Evolutionary conservation across 2,888 invertebrate genomes (phyloP).

Genomic region (Campoplex capitator): DNA sequence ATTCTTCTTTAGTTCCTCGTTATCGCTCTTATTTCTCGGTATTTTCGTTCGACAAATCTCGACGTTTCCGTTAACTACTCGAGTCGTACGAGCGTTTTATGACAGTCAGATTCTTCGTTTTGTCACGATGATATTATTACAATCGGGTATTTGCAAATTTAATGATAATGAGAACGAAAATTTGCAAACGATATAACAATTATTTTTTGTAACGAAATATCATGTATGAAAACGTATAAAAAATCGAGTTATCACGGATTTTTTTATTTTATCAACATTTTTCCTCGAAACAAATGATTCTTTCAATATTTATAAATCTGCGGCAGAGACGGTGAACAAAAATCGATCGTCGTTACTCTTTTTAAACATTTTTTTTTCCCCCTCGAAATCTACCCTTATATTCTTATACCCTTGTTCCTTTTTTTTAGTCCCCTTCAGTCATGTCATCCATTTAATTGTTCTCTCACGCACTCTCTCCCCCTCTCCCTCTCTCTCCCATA

Average conservation of each 20-base stretch:
- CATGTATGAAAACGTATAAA: constrained; percentile 30
- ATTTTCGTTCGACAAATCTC: background rate
- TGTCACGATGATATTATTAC: constrained; percentile 13
- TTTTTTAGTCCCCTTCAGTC: constrained; percentile 61
- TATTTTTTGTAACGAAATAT: constrained; percentile 7
- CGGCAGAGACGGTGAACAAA: constrained; percentile 6
- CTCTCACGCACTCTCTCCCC: background rate
- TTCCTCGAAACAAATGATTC: background rate
- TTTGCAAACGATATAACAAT: background rate
- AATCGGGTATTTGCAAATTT: constrained; percentile 27
- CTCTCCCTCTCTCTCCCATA: background rate
- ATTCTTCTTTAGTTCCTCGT: background rate
- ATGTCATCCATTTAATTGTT: constrained; percentile 63
- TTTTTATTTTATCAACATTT: background rate
- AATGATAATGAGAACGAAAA: constrained; percentile 7
- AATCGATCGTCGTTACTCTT: constrained; percentile 17
- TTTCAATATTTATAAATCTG: background rate
- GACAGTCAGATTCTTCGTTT: background rate
- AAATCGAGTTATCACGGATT: constrained; percentile 11
- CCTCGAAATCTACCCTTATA: constrained; percentile 20
- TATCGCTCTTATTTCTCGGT: background rate
- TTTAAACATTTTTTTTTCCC: background rate
- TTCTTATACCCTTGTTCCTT: constrained; percentile 52
- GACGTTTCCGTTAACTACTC: background rate
- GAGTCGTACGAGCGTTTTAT: background rate